Percentiles rank a stretch among this genome's conserved stretches.
Conservation (phyloP, 1,140 invertebrate species). For the Bombus superbus region DNA sequence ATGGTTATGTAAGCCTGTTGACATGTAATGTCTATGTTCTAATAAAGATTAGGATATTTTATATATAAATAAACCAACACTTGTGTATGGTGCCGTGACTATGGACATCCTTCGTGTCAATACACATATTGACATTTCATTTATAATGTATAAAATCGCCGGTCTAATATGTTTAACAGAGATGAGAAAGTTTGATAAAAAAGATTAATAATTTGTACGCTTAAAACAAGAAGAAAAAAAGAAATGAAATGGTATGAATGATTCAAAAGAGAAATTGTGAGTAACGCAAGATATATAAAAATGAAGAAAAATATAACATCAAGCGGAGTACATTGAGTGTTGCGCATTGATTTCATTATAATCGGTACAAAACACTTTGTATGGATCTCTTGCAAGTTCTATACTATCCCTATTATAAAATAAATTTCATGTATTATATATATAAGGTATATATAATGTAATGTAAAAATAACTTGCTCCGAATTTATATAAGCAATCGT, state of each 20-base stretch:
- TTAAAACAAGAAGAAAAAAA: background rate
- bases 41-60: constrained; percentile 81
- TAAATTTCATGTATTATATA: background rate
- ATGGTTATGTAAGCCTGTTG: constrained; percentile 70
- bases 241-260: background rate
- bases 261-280: background rate
- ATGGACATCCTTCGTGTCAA: background rate
- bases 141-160: background rate
- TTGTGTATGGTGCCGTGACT: constrained; percentile 1
- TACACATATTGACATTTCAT: background rate
- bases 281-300: constrained; percentile 7
- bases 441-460: background rate
- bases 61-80: constrained; percentile 69
- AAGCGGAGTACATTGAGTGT: background rate
- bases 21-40: constrained; percentile 78
- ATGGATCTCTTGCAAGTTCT: background rate
- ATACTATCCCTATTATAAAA: background rate
- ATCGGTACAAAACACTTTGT: background rate
- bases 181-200: constrained; percentile 11
- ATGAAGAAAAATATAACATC: background rate
- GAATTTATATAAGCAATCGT: background rate
- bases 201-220: background rate
- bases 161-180: constrained; percentile 4
- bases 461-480: background rate
- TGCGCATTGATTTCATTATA: background rate